phyloP scores from a whole-genome alignment of 1,140 invertebrate species.

The Psilanteris sp. region DNA sequence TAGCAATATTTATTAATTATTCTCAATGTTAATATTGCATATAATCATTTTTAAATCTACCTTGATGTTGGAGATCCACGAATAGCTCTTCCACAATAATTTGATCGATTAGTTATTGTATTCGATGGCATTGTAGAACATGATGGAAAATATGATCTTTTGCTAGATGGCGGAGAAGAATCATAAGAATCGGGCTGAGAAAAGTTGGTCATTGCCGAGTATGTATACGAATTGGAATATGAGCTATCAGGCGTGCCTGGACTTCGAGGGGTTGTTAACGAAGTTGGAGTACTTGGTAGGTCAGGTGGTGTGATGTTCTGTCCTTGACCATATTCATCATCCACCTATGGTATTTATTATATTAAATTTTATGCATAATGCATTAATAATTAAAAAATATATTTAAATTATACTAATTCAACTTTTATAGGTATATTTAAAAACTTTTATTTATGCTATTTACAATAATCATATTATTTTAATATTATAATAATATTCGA shows the following conservation, averaged over 20 bases:
- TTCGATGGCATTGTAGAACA: slow-evolving; percentile 55
- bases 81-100: slow-evolving; percentile 73
- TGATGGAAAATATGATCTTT: slow-evolving; percentile 62
- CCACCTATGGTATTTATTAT: slow-evolving; percentile 59
- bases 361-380: too few relatives aligned
- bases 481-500: too few relatives aligned
- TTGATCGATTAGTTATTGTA: slow-evolving; percentile 59
- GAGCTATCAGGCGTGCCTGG: slow-evolving; percentile 80
- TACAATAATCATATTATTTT: too few relatives aligned
- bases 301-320: slow-evolving; percentile 63
- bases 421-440: too few relatives aligned
- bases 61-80: slow-evolving; percentile 76
- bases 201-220: slow-evolving; percentile 43
- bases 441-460: too few relatives aligned
- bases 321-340: slow-evolving; percentile 65
- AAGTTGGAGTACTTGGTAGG: slow-evolving; percentile 72
- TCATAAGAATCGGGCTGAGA: slow-evolving; percentile 66
- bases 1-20: too few relatives aligned
- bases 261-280: slow-evolving; percentile 78
- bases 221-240: slow-evolving; percentile 74
- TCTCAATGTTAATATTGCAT: too few relatives aligned
- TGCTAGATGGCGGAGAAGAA: slow-evolving; percentile 61
- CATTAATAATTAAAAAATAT: too few relatives aligned
- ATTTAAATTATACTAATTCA: too few relatives aligned
- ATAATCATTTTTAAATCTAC: too few relatives aligned